Evolutionary conservation across 2,888 invertebrate genomes (phyloP).

Genomic region (Cryptocheilus praepositus): DNA sequence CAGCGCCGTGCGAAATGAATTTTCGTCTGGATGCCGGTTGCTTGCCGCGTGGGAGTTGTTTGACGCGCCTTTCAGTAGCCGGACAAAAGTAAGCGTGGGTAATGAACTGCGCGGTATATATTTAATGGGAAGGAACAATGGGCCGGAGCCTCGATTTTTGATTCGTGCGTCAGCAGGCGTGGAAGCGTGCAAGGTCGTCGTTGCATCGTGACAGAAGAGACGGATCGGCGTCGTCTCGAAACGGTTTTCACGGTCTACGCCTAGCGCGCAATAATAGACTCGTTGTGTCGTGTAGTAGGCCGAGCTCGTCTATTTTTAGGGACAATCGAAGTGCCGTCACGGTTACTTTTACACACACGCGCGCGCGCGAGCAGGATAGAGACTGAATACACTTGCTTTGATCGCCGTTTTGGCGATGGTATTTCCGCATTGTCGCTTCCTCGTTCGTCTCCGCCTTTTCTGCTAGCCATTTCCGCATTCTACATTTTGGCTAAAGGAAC

Average conservation of each 20-base stretch:
- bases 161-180: not conserved
- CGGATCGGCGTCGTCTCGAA: conserved; percentile 16
- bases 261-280: conserved; percentile 25
- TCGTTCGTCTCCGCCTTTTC: too few relatives aligned
- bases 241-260: conserved; percentile 22
- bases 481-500: too few relatives aligned
- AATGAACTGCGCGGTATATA: too few relatives aligned
- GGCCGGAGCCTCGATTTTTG: not conserved
- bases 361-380: not conserved
- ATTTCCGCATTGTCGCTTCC: too few relatives aligned
- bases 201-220: conserved; percentile 8
- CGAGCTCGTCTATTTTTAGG: conserved; percentile 29
- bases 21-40: too few relatives aligned
- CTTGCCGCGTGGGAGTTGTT: not conserved
- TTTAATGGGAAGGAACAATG: not conserved
- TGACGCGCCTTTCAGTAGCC: not conserved
- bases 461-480: not conserved
- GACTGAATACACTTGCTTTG: too few relatives aligned
- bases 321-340: conserved; percentile 28
- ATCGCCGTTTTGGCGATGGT: too few relatives aligned
- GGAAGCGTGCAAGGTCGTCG: conserved; percentile 10
- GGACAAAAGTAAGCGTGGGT: too few relatives aligned
- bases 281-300: conserved; percentile 17
- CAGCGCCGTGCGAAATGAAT: too few relatives aligned
- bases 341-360: conserved; percentile 19